phyloP scores from a whole-genome alignment of 92 coral and sea anemone species.

The Porites divaricata region DNA sequence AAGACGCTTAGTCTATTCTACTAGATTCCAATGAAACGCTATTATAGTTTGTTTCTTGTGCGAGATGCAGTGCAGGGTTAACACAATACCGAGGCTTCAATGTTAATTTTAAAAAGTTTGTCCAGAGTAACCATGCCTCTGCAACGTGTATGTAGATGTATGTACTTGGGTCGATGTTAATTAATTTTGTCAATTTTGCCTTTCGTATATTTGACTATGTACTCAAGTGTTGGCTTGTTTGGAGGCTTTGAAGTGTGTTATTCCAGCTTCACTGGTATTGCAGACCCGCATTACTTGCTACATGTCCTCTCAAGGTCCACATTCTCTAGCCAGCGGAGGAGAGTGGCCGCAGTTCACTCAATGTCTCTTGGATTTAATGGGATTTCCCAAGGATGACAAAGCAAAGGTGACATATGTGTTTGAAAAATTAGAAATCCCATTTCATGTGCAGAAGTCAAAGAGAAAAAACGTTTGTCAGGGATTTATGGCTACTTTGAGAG shows the following conservation, averaged over 20 bases:
- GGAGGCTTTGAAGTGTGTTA: conserved; percentile 62
- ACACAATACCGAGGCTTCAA: too few relatives aligned
- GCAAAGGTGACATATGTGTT: not conserved
- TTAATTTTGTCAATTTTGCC: too few relatives aligned
- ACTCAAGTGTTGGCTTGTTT: conserved; percentile 68
- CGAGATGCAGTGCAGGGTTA: too few relatives aligned
- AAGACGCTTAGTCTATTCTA: too few relatives aligned
- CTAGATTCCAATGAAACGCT: too few relatives aligned
- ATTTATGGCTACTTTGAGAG: too few relatives aligned
- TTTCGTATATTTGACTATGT: too few relatives aligned
- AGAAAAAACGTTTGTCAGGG: not conserved
- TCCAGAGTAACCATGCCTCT: too few relatives aligned
- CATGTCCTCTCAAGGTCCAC: conserved; percentile 38
- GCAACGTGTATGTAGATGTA: too few relatives aligned
- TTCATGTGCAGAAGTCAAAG: not conserved
- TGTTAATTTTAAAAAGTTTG: too few relatives aligned
- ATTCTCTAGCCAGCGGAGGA: conserved; percentile 31
- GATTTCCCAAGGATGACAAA: conserved; percentile 24
- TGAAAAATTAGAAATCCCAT: not conserved
- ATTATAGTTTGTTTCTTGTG: too few relatives aligned
- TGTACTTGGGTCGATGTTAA: not conserved
- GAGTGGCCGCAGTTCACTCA: conserved; percentile 61
- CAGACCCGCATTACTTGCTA: conserved; percentile 59
- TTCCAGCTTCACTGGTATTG: conserved; percentile 60
- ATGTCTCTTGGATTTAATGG: conserved; percentile 55